Conservation (phyloP, 2,113 vertebrate species). For the Elgaria multicarinata region DNA sequence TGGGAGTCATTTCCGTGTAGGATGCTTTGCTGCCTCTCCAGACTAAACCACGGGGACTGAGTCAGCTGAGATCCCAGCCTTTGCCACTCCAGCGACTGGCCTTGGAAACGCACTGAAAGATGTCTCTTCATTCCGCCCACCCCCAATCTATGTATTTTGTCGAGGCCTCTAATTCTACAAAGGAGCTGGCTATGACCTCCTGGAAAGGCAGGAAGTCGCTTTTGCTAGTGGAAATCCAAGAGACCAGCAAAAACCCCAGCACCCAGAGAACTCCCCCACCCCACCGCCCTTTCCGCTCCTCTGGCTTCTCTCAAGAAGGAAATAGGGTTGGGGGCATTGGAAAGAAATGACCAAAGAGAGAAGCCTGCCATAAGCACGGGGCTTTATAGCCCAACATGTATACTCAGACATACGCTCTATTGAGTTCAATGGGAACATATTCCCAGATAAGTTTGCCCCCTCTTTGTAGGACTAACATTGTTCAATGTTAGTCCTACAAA, state of each 20-base stretch:
- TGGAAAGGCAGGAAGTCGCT: slow-evolving; percentile 2
- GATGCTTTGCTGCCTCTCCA: neutral
- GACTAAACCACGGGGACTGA: neutral
- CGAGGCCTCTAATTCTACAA: neutral
- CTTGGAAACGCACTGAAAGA: neutral
- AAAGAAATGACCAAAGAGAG: neutral
- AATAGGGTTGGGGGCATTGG: no score
- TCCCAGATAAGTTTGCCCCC: no score
- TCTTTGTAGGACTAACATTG: no score
- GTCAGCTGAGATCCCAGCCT: no score
- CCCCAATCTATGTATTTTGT: neutral
- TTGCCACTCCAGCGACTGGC: neutral
- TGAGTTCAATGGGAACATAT: no score
- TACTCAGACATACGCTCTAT: no score
- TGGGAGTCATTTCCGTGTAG: neutral
- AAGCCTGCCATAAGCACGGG: neutral
- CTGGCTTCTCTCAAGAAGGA: neutral
- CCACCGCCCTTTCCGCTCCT: neutral
- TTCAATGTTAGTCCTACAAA: no score
- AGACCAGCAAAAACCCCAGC: slow-evolving; percentile 41
- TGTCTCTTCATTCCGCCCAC: neutral
- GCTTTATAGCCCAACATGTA: neutral
- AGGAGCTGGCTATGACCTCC: neutral
- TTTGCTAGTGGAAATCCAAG: neutral
- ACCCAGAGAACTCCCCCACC: neutral